phyloP scores from a whole-genome alignment of 2,113 vertebrate species.

The Triplophysa dalaica region DNA sequence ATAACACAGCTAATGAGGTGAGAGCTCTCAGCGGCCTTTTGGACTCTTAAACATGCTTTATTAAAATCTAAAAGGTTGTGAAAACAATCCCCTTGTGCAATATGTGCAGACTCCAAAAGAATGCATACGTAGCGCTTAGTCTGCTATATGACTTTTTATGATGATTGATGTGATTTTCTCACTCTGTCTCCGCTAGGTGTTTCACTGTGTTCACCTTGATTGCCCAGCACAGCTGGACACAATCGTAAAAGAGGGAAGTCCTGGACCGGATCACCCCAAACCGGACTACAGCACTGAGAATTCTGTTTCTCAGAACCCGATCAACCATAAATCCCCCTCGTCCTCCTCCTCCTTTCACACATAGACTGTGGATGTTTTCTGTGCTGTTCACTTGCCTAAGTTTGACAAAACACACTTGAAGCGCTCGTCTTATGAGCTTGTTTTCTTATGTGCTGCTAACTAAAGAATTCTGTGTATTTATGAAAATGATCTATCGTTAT shows the following conservation, averaged over 20 bases:
- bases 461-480: slow-evolving; percentile 45
- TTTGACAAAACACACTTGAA: slow-evolving; percentile 25
- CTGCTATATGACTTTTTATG: no score
- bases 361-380: slow-evolving; percentile 46
- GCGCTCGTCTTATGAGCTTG: slow-evolving; percentile 26
- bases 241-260: slow-evolving; percentile 79
- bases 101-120: no score
- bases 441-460: slow-evolving; percentile 38
- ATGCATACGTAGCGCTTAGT: no score
- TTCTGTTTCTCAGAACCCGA: slow-evolving; percentile 67
- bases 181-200: slow-evolving; percentile 76
- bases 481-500: slow-evolving; percentile 6
- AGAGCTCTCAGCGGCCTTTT: slow-evolving; percentile 29
- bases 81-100: no score
- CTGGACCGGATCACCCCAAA: slow-evolving; percentile 68
- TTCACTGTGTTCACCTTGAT: slow-evolving; percentile 98
- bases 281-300: slow-evolving; percentile 49
- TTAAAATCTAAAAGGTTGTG: no score
- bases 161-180: background rate
- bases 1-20: slow-evolving; percentile 98
- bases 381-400: background rate
- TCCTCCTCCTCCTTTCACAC: slow-evolving; percentile 59
- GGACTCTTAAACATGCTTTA: no score
- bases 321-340: slow-evolving; percentile 52
- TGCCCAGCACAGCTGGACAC: slow-evolving; percentile 85